A percentile compares a stretch with the other conserved stretches of the same genome.
Evolutionary conservation across 92 coral and sea anemone genomes (phyloP).

Genomic region (Phymanthus crucifer): DNA sequence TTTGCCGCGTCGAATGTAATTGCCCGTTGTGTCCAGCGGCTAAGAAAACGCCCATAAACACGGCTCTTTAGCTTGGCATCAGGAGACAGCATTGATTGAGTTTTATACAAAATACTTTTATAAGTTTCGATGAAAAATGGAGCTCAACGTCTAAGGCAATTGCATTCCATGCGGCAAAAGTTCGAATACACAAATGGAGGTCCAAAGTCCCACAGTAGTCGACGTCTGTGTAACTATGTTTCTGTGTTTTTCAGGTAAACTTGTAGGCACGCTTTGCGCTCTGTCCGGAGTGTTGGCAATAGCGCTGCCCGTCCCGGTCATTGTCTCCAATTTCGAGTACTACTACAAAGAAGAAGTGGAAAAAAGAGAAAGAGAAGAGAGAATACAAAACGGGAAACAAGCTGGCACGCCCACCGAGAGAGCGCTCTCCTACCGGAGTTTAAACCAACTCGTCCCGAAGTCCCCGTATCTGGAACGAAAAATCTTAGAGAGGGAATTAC

Average conservation of each 20-base stretch:
- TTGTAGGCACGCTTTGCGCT: conserved; percentile 90
- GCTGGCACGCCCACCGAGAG: conserved; percentile 43
- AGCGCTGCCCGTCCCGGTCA: conserved; percentile 97
- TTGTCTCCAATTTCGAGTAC: conserved; percentile 94
- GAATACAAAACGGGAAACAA: conserved; percentile 18
- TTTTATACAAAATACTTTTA: too few relatives aligned
- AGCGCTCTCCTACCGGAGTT: conserved; percentile 56
- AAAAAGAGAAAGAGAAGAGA: conserved; percentile 37
- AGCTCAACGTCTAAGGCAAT: too few relatives aligned
- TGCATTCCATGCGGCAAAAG: too few relatives aligned
- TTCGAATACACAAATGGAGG: too few relatives aligned
- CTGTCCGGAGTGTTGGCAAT: conserved; percentile 94
- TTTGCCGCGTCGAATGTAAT: too few relatives aligned
- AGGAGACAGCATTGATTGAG: too few relatives aligned
- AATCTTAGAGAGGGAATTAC: conserved; percentile 1
- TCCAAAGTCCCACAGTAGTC: too few relatives aligned
- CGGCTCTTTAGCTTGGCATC: too few relatives aligned
- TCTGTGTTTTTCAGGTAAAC: conserved; percentile 55
- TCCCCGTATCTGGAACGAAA: conserved; percentile 70
- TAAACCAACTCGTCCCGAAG: conserved; percentile 62
- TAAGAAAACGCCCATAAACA: too few relatives aligned
- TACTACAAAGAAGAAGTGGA: conserved; percentile 88
- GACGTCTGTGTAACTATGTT: too few relatives aligned
- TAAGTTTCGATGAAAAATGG: too few relatives aligned
- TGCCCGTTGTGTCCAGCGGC: too few relatives aligned